Evolutionary conservation across 2,888 invertebrate species (phyloP), one percentile per base, ranked within the genome.

Genomic region (Ischnura elegans): DNA sequence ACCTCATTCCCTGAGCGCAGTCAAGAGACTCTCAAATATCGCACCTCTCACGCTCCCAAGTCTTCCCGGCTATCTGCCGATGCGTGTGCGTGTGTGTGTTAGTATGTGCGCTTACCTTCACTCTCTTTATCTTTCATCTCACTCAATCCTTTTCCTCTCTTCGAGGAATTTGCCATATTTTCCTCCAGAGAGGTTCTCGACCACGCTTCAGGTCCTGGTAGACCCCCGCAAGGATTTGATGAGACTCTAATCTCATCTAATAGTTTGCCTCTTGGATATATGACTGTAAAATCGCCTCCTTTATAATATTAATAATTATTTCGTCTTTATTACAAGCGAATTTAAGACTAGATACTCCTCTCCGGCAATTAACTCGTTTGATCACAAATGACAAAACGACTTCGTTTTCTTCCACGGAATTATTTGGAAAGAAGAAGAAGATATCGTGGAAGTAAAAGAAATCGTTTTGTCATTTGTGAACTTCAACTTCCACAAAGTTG

Each of bases 21-120:
- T 51, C 51, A 51, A 51, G 36, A 87, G 45, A 36, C 87, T 87
- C 87, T 90, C 90, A 90, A 61, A 90, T 90, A 90, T 90, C 90
- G 61, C 90, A 90, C 90, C 90, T 90, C 61, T 90, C 90, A 61
- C 90, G 43, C 61, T 36, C 90, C n/a, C 36, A 13, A 16, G 29
- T 47, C 87, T 85, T 36, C 42, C 85, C 19, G 29, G 51, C 55
- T 55, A 87, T 87, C 51, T 87, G 51, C 87, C 36, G 36, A n/a
- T 87, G 21, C 36, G 25, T 36, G 13, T 29, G 29, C 13, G 47
- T 47, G 47, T 51, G 51, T 51, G 51, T 51, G 51, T n/a, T n/a
- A n/a, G n/a, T 51, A 51, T 51, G 19, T n/a, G 19, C 51, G 13
- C 4, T 10, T 51, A 51, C 51, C 13, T 1, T 10, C 76, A 2